A percentile compares a stretch with the other conserved stretches of the same genome.
phyloP scores from a whole-genome alignment of 2,797 vertebrate genomes.

The Helicolenus hilgendorfi region DNA sequence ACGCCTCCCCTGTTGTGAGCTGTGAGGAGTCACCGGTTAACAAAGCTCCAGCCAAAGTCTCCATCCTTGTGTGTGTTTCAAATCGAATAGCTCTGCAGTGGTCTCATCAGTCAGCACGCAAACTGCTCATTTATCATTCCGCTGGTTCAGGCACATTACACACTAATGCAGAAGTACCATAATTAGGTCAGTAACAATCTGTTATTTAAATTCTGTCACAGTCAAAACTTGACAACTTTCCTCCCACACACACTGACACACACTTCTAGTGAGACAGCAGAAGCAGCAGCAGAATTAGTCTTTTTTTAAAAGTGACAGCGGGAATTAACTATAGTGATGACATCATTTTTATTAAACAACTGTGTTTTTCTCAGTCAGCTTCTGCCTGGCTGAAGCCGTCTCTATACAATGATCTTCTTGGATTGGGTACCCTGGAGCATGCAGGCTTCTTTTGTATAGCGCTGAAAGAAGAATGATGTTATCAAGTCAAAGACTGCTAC shows the following conservation, averaged over 20 bases:
- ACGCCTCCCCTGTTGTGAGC: conserved; percentile 84
- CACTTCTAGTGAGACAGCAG: conserved; percentile 9
- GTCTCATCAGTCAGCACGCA: conserved; percentile 48
- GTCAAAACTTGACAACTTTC: conserved; percentile 53
- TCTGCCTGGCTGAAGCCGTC: conserved; percentile 30
- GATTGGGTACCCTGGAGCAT: conserved; percentile 49
- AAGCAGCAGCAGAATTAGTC: conserved; percentile 19
- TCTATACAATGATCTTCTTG: conserved; percentile 35
- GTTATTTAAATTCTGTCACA: conserved; percentile 73
- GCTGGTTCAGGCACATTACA: conserved; percentile 58
- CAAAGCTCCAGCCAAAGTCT: conserved; percentile 54
- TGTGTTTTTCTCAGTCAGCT: conserved; percentile 8
- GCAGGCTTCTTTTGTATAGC: conserved; percentile 53
- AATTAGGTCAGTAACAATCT: conserved; percentile 81
- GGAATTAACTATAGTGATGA: conserved; percentile 30
- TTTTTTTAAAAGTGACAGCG: background rate
- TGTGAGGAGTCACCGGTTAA: conserved; percentile 82
- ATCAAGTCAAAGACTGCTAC: conserved; percentile 71
- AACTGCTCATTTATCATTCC: conserved; percentile 69
- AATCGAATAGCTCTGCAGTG: conserved; percentile 55
- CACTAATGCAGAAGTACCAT: conserved; percentile 58
- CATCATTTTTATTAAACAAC: conserved; percentile 48
- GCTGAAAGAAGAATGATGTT: conserved; percentile 70
- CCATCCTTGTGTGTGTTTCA: conserved; percentile 37
- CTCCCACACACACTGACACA: conserved; percentile 16